phyloP scores from a whole-genome alignment of 2,113 vertebrate species.

The Hippocampus barbouri region DNA sequence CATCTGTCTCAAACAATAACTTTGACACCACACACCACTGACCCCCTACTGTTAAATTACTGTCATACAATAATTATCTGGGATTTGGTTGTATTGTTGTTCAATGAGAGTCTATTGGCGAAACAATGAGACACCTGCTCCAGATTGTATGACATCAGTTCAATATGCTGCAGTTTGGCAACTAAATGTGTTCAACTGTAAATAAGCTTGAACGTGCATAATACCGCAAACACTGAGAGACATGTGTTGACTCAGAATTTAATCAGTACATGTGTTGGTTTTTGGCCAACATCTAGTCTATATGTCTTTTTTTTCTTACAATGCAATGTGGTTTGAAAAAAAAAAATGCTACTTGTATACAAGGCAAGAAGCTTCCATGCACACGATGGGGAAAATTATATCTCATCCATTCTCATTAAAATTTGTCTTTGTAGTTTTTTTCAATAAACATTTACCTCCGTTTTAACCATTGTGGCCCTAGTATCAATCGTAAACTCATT shows the following conservation, averaged over 20 bases:
- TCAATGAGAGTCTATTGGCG: conserved; percentile 19
- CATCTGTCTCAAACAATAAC: conserved; percentile 33
- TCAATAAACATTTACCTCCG: no score
- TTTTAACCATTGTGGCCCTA: no score
- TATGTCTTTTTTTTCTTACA: no score
- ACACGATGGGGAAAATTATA: no score
- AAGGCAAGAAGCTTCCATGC: no score
- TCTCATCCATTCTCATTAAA: no score
- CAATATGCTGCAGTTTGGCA: conserved; percentile 14
- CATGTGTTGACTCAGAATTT: background rate
- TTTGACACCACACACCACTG: background rate
- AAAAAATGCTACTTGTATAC: background rate
- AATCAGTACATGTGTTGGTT: background rate
- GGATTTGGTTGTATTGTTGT: conserved; percentile 28
- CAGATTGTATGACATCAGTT: conserved; percentile 47
- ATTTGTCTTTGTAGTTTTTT: no score
- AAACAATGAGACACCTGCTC: conserved; percentile 61
- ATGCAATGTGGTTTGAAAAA: background rate
- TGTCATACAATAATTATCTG: conserved; percentile 33
- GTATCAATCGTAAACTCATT: no score
- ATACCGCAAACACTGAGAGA: background rate
- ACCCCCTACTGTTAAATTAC: conserved; percentile 41
- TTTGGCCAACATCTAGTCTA: background rate
- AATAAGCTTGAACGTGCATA: background rate
- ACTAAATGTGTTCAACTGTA: background rate